Evolutionary conservation across 2,797 vertebrate genomes (phyloP).

Genomic region (Loris lydekkerianus): DNA sequence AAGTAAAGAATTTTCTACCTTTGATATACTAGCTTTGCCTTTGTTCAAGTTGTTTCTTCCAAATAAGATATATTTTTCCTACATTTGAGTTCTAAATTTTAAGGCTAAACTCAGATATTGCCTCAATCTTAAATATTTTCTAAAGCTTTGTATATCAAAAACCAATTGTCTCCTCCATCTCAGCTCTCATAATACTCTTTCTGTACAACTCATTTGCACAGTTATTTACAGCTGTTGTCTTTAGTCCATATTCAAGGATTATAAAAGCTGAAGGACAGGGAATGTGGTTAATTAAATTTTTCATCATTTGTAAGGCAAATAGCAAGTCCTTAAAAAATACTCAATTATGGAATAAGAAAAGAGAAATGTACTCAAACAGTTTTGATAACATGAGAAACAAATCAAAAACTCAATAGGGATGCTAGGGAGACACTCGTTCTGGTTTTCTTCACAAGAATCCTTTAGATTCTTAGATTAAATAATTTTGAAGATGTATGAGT

Average conservation of each 20-base stretch:
- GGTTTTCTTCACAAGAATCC: not conserved
- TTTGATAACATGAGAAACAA: slow-evolving; percentile 1
- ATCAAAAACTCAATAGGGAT: not conserved
- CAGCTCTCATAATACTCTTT: not conserved
- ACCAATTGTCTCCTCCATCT: not conserved
- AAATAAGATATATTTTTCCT: not conserved
- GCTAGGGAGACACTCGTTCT: not conserved
- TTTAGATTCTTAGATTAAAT: not conserved
- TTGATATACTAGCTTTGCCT: not conserved
- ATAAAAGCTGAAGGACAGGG: not conserved
- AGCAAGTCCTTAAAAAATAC: not conserved
- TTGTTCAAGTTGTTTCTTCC: not conserved
- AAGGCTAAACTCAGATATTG: not conserved
- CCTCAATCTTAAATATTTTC: not conserved
- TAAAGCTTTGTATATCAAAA: not conserved
- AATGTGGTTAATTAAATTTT: not conserved
- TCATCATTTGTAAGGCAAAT: not conserved
- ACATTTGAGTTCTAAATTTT: not conserved
- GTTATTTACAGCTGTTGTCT: slow-evolving; percentile 10
- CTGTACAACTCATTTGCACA: not conserved
- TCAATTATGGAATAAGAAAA: slow-evolving; percentile 1
- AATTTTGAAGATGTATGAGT: not conserved
- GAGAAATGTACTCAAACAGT: not conserved
- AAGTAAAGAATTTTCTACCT: not conserved
- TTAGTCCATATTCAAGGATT: not conserved